Evolutionary conservation across 2,113 vertebrate genomes (phyloP), one percentile per base, ranked within the genome.

Genomic region (Sclerurus mexicanus): DNA sequence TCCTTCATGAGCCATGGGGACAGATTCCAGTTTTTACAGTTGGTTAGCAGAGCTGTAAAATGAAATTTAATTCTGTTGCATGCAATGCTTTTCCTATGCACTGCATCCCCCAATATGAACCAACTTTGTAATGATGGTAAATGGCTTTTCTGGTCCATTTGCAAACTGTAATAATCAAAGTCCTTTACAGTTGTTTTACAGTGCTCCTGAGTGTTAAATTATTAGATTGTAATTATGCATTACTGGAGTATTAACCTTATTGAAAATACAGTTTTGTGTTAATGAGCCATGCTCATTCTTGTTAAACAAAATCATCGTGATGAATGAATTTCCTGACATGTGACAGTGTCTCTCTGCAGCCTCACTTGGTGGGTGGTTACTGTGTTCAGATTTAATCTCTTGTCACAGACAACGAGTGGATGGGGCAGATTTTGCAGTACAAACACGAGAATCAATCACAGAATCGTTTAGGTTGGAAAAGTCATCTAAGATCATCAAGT

Each of bases 151-250:
- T 96, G 37, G 88, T 91, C 83, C 96, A 97, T 98, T 97, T 98
- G 97, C 89, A 84, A 96, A 96, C 89, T 62, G 81, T 91, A 96
- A 94, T 96, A 97, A 97, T 97, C 93, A 80, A 88, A 96, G 96
- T 96, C 95, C 97, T 90, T 97, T 79, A 80, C 95, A 95, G 37
- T 97, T 96, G 93, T 94, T 97, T 96, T 97, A 96, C 84, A 77
- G 95, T 92, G 87, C 97, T 98, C 95, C 58, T 74, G 95, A 95
- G 97, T 96, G 93, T 97, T 97, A 97, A 97, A 96, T 97, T 98
- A 96, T 97, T 97, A 96, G 96, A 66, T 66, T 96, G 90, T 97
- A 98, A 97, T 98, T 97, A 97, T 91, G 81, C 80, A 85, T 97
- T 95, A 71, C 76, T 89, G 82, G 92, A 87, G 87, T 63, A 78